Evolutionary conservation across 2,888 invertebrate species (phyloP), one percentile per base, ranked within the genome.

Genomic region (Cremastinae sp.): DNA sequence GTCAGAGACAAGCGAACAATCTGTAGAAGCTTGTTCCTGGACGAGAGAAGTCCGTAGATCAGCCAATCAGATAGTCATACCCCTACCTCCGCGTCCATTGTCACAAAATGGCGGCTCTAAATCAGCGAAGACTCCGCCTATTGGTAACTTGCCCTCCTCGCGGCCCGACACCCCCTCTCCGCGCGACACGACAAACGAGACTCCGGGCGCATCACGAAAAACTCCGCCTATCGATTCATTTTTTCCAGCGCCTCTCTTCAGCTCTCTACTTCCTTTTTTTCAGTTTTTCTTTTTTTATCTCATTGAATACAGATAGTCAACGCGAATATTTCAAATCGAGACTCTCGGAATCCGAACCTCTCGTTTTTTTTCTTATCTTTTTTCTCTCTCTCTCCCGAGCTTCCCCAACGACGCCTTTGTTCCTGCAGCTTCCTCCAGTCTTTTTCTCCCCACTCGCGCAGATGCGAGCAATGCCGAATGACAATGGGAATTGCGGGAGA

Each of bases 141-240:
- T 86, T 81, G 83, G 84, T 79, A 80, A 81, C 83, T 82, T 78
- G 75, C 71, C 74, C 18, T 28, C 58, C 53, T 39, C 18, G 56
- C 12, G 35, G 9, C 28, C 39, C 14, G 20, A 12, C 41, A 39
- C 43, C 39, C 58, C 55, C 68, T 37, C 18, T 62, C 62, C 22
- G 71, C 53, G 65, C 74, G 75, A 47, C 76, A 56, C 75, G 64
- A 55, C 39, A 80, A 75, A 79, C 77, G 39, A 20, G 64, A 64
- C 51, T 51, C 20, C 49, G 61, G 84, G 84, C 83, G 83, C 86
- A 81, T 83, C 83, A 79, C 83, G 88, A 89, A 89, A 89, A 89
- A 89, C 89, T 89, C 89, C 89, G 89, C 89, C 89, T 89, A 89
- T 89, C 88, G 89, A 89, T 89, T 89, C 87, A 87, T 89, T 89